Evolutionary conservation across 2,113 vertebrate genomes (phyloP).

Genomic region (Xenus cinereus): DNA sequence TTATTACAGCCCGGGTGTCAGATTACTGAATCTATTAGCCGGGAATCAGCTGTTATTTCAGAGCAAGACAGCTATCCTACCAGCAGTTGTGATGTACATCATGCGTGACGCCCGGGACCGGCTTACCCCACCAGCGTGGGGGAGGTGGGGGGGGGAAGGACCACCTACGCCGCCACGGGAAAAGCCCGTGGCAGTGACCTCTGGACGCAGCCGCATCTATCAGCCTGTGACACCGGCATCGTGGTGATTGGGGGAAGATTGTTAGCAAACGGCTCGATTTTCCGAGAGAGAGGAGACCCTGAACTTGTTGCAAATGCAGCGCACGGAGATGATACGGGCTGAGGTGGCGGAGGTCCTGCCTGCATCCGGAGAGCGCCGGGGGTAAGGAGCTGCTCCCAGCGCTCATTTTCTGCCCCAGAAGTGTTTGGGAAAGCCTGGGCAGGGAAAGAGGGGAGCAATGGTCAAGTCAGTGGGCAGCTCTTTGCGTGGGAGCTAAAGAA

Average conservation of each 20-base stretch:
- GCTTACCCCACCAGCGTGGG: fast-evolving
- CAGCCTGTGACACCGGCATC: background rate
- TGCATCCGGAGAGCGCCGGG: fast-evolving
- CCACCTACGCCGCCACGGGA: background rate
- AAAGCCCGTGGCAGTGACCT: background rate
- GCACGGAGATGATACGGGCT: fast-evolving
- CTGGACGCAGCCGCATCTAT: background rate
- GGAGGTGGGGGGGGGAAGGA: background rate
- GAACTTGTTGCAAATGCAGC: background rate
- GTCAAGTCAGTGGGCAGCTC: background rate
- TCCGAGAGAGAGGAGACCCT: background rate
- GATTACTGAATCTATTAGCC: conserved; percentile 63
- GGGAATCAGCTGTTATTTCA: conserved; percentile 56
- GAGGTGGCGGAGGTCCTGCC: fast-evolving
- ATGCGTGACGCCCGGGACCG: background rate
- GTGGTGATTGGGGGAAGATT: fast-evolving
- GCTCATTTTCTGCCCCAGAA: background rate
- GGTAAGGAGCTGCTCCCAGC: fast-evolving
- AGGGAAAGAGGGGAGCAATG: background rate
- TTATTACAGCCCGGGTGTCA: conserved; percentile 63
- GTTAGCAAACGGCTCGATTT: fast-evolving
- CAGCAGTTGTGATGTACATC: conserved; percentile 23
- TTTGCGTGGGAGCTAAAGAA: background rate
- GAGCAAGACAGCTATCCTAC: conserved; percentile 9
- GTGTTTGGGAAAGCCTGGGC: background rate